Evolutionary conservation across 2,113 vertebrate species (phyloP), one percentile per base, ranked within the genome.

Genomic region (Elephantulus edwardii): DNA sequence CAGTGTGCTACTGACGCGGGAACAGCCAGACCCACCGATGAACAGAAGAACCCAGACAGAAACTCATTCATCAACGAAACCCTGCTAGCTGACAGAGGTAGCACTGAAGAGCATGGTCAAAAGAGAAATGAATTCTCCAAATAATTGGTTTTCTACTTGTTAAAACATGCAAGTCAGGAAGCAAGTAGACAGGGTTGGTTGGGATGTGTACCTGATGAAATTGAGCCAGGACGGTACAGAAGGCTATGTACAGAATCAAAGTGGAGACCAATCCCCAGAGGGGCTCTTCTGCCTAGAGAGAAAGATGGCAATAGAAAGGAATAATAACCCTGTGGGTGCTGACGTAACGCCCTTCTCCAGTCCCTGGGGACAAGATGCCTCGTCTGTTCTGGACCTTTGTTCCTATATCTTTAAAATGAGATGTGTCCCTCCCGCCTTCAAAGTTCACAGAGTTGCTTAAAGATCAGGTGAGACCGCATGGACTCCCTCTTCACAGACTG

Each of bases 31-130:
- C 17, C 3, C 30, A 33, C 66, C 22, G 64, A 33, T 26, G 56
- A 81, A 72, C 80, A 22, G 24, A 38, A 64, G n/a, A 30, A 44
- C 22, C 33, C 80, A 74, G 54, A 52, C 1, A n/a, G 44, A 60
- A 60, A 42, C 42, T 44, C 14, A 13, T 42, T 30, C 54, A 24
- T 54, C 7, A 4, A 11, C 0, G 3, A n/a, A 58, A 22, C 16
- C 42, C 28, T 26, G 28, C 42, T 35, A 4, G 5, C 7, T 10
- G 6, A 20, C 33, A 48, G 48, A 3, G 0, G 1, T 14, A 35
- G 28, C 52, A 48, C 2, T 70, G 38, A 64, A 19, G 24, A 12
- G 20, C 72, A 40, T 12, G 16, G 20, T 8, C 22, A 33, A 33
- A 14, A 38, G 89, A 38, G n/a, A 46, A 42, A 72, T n/a, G 82